Base-by-base conservation (phyloP, 2,888 invertebrate species). In the Dynastes grantii region DNA sequence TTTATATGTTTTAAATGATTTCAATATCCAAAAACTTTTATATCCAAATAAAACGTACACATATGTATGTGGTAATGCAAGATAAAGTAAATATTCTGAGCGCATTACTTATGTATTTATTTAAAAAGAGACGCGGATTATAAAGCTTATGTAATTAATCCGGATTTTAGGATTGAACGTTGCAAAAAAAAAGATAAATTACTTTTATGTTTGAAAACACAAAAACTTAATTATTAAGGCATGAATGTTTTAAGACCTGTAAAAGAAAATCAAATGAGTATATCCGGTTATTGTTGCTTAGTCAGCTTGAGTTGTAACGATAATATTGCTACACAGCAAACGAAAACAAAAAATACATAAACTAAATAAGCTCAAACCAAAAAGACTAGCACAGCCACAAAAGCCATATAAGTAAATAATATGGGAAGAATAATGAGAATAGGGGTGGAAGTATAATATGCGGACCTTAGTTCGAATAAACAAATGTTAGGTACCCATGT, bases 211-310 rank as follows among this genome's bases (percentile, higher is more conserved):
- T 45, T 45, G 8, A 8, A 45, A 45, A 45, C 8, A 45, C 11
- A 45, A 45, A 45, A 9, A 45, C 22, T 45, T 45, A 45, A 8
- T 45, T 45, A 45, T 8, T 45, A 11, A 45, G 11, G 8, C 45
- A 45, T 9, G 45, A 45, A 45, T 45, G 8, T 45, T 45, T 45
- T 45, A 45, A 6, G 45, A 71, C 71, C 71, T 71, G 71, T 58
- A 71, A 71, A 49, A 71, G 45, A 75, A 32, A 75, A 75, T 75
- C 61, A 51, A 61, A 75, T 45, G 13, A 71, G 45, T 75, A 45
- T 6, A 37, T 58, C 22, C n/a, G 16, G 40, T 61, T 9, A 61
- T 58, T 73, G 13, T 71, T 55, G 27, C 3, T 22, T 68, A 27
- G 22, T 63, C 22, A 9, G 63, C 29, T 55, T 1, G n/a, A 63